Conservation (phyloP, 2,888 invertebrate genomes). For the Liopterus haemorrhoidalis region DNA sequence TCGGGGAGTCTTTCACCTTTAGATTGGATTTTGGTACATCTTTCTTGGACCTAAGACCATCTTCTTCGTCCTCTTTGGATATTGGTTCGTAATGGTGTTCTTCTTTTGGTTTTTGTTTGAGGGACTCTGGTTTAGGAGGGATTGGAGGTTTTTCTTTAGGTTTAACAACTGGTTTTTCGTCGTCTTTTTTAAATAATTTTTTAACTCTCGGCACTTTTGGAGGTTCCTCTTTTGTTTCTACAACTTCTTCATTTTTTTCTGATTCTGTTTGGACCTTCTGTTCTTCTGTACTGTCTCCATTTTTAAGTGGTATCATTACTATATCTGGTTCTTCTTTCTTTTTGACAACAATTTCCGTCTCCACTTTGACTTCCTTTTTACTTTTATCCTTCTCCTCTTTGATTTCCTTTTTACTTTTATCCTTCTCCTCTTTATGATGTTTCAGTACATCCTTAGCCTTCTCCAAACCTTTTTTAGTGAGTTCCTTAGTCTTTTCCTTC, state of each 20-base stretch:
- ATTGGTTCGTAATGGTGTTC: conserved; percentile 16
- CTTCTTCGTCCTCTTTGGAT: conserved; percentile 20
- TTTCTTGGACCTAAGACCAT: conserved; percentile 15
- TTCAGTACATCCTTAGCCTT: no score
- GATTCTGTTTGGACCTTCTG: conserved; percentile 10
- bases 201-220: conserved; percentile 19
- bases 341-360: conserved; percentile 21
- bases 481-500: conserved; percentile 1
- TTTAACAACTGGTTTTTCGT: conserved; percentile 3
- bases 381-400: conserved; percentile 6
- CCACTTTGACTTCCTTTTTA: conserved; percentile 6
- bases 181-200: no score
- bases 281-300: conserved; percentile 15
- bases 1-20: conserved; percentile 34
- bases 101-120: conserved; percentile 7
- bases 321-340: conserved; percentile 15
- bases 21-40: no score
- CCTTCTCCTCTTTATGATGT: conserved; percentile 11
- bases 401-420: neutral
- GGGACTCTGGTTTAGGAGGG: conserved; percentile 1
- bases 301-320: conserved; percentile 15
- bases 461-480: no score
- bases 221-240: conserved; percentile 29
- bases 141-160: conserved; percentile 17
- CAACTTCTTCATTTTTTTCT: conserved; percentile 20